Evolutionary conservation across 1,140 invertebrate genomes (phyloP), one percentile per base, ranked within the genome.

Genomic region (Aphis craccivora): DNA sequence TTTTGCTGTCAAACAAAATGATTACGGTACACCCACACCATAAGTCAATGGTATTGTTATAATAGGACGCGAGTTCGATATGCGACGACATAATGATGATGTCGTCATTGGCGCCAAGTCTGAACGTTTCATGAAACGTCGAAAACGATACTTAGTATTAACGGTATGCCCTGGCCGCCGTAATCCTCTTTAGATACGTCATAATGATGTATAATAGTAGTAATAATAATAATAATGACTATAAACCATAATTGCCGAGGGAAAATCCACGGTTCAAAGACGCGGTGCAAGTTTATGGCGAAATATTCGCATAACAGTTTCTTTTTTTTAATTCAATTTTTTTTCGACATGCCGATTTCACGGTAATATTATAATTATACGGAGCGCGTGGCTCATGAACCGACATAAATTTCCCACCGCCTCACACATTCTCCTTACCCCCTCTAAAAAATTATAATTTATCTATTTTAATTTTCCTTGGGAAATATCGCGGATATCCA

Each of bases 341-440:
- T 18, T 89, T 53, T 89, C 20, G 22, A 84, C 35, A 20, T 43
- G n/a, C 88, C 88, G 53, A 90, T 90, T 90, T 90, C 88, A 37
- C 88, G 51, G 88, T 55, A 55, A 90, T n/a, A 67, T n/a, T n/a
- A 67, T 67, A 67, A 67, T 67, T 67, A 67, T 67, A 67, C 14
- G 60, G 60, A 67, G 60, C 30, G 3, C 60, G 30, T 67, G 14
- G 60, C 60, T n/a, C 60, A 67, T 67, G 60, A 11, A n/a, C 60
- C 30, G 60, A 67, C 30, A n/a, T 67, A n/a, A 67, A 18, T n/a
- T 67, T 67, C 60, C 60, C 60, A 67, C 60, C 60, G 60, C 60
- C 60, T 18, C n/a, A n/a, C 60, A 18, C n/a, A n/a, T n/a, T n/a
- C 14, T n/a, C 14, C 60, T n/a, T 4, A 3, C 14, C 30, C n/a